Evolutionary conservation across 2,797 vertebrate genomes (phyloP).

Genomic region (Gastrophryne carolinensis): DNA sequence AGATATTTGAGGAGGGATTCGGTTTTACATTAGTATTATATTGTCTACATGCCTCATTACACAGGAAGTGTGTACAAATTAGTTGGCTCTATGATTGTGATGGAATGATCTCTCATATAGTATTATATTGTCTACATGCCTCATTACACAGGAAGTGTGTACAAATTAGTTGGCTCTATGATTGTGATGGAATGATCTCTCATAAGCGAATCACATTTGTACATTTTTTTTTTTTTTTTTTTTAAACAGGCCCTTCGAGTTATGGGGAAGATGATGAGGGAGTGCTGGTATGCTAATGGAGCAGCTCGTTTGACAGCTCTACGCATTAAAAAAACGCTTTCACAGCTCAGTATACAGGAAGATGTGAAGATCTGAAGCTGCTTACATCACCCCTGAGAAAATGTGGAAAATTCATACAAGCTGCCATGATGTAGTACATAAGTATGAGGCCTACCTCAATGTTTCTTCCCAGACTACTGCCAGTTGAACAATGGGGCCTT

Average conservation of each 20-base stretch:
- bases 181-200: too few species aligned
- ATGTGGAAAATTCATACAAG: constrained; percentile 61
- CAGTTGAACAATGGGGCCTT: constrained; percentile 61
- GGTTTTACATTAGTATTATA: too few species aligned
- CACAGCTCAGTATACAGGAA: constrained; percentile 95
- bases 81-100: too few species aligned
- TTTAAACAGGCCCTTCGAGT: constrained; percentile 83
- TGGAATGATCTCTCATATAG: too few species aligned
- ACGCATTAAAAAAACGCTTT: constrained; percentile 98
- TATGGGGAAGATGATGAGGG: constrained; percentile 99
- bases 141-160: too few species aligned
- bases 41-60: too few species aligned
- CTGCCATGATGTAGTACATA: constrained; percentile 64
- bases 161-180: too few species aligned
- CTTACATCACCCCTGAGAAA: constrained; percentile 43
- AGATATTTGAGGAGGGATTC: too few species aligned
- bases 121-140: too few species aligned
- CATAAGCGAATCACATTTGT: too few species aligned
- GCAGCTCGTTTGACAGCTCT: constrained; percentile 92
- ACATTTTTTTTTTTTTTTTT: not conserved
- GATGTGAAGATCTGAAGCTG: constrained; percentile 90
- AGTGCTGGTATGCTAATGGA: constrained; percentile 97
- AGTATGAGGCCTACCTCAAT: constrained; percentile 74
- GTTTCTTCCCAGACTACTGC: constrained; percentile 73
- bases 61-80: too few species aligned